These are phyloP conservation scores for Scaeva pyrastri DNA, from an alignment of 2,888 invertebrate species.

Conservation along the genomic window DNA sequence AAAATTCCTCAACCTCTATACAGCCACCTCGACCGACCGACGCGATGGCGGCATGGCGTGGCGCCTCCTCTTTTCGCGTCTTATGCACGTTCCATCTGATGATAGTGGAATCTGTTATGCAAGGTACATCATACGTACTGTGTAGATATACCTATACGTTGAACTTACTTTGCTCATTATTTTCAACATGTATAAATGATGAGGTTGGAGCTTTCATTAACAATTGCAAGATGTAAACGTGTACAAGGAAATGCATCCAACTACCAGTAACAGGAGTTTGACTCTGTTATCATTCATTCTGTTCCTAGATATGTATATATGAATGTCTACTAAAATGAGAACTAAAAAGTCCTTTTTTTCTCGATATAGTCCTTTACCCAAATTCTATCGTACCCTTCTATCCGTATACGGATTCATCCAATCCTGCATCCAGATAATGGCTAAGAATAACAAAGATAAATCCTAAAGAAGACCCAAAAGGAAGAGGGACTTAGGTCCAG, in stretches of 20 bases:
- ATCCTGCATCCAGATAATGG: slow-evolving; percentile 56
- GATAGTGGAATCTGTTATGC: slow-evolving; percentile 22
- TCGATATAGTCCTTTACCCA: neutral
- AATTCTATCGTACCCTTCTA: slow-evolving; percentile 17
- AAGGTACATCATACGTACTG: slow-evolving; percentile 27
- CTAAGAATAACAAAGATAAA: slow-evolving; percentile 52
- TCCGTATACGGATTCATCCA: slow-evolving; percentile 21
- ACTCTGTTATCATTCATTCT: slow-evolving; percentile 44
- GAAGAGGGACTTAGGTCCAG: slow-evolving; percentile 28
- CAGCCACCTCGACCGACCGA: too few species aligned
- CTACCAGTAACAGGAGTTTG: slow-evolving; percentile 18
- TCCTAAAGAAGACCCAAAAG: slow-evolving; percentile 19
- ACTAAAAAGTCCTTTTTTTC: slow-evolving; percentile 9
- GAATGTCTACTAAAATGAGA: neutral
- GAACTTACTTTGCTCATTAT: slow-evolving; percentile 64
- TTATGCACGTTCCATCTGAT: neutral
- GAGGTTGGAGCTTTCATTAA: slow-evolving; percentile 68
- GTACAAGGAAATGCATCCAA: slow-evolving; percentile 37
- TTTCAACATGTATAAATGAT: slow-evolving; percentile 70
- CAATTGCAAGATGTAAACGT: slow-evolving; percentile 57
- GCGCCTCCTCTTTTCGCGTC: neutral
- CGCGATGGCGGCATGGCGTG: too few species aligned
- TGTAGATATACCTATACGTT: slow-evolving; percentile 17
- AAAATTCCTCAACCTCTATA: slow-evolving; percentile 15
- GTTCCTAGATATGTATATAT: neutral